Evolutionary conservation across 2,888 invertebrate species (phyloP).

Genomic region (Lycaena phlaeas): DNA sequence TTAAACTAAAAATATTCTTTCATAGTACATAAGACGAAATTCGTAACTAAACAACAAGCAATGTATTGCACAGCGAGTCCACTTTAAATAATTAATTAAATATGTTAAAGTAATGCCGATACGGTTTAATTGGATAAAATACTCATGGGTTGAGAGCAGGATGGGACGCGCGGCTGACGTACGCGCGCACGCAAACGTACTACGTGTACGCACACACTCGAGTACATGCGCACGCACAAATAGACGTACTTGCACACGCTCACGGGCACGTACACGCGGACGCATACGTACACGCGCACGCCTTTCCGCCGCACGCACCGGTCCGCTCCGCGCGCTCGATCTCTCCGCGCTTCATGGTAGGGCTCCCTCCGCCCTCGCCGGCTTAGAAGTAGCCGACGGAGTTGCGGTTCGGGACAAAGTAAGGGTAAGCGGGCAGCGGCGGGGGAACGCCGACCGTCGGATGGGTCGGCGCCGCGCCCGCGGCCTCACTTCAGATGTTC

Average conservation of each 20-base stretch:
- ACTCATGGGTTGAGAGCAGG: constrained; percentile 11
- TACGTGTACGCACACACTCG: too few relatives aligned
- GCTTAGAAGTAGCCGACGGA: constrained; percentile 56
- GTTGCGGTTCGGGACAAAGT: constrained; percentile 60
- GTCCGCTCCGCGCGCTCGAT: constrained; percentile 3
- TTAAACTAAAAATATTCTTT: constrained; percentile 34
- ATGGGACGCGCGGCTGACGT: constrained; percentile 5
- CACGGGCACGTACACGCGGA: too few relatives aligned
- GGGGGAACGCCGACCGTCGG: constrained; percentile 33
- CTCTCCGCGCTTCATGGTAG: constrained; percentile 14
- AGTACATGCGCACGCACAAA: too few relatives aligned
- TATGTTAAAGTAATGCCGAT: constrained; percentile 50
- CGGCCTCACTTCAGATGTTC: constrained; percentile 66
- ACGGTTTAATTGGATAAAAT: constrained; percentile 23
- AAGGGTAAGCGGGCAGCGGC: constrained; percentile 60
- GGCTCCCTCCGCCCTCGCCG: constrained; percentile 20
- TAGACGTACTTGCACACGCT: too few relatives aligned
- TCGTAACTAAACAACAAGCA: constrained; percentile 67
- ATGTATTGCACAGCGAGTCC: constrained; percentile 68
- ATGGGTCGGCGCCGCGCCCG: constrained; percentile 42
- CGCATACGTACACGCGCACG: too few relatives aligned
- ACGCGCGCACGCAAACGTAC: constrained; percentile 4
- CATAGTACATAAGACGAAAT: constrained; percentile 43
- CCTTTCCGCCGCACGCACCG: constrained; percentile 6
- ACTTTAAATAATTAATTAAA: constrained; percentile 55